phyloP scores from a whole-genome alignment of 2,113 vertebrate genomes.

The Oostethus manadensis region DNA sequence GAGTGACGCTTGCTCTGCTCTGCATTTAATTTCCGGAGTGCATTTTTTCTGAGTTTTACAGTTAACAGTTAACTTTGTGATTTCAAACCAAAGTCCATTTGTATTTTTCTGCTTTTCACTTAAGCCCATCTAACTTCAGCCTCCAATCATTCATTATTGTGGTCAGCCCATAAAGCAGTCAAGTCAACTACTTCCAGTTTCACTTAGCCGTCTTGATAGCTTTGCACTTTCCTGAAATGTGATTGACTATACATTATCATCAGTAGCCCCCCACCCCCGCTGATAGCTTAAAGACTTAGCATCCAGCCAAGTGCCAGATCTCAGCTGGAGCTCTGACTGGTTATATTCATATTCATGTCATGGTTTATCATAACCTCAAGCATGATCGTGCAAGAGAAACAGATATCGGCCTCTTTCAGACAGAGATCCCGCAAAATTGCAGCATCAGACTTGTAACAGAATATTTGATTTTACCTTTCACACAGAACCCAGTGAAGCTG shows the following conservation, averaged over 20 bases:
- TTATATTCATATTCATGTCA: too few species aligned
- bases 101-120: background rate
- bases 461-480: too few species aligned
- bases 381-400: too few species aligned
- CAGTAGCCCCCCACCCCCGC: background rate
- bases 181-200: background rate
- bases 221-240: background rate
- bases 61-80: background rate
- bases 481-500: too few species aligned
- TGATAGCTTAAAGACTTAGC: background rate
- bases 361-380: too few species aligned
- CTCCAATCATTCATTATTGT: background rate
- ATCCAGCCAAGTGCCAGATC: too few species aligned
- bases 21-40: background rate
- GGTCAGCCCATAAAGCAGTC: background rate
- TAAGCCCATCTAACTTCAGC: background rate
- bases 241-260: background rate
- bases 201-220: background rate
- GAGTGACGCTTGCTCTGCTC: background rate
- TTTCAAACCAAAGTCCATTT: background rate
- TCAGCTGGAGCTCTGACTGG: background rate
- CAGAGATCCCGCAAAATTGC: too few species aligned
- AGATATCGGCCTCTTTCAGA: too few species aligned
- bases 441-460: too few species aligned
- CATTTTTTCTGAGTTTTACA: slow-evolving; percentile 1